Conservation (phyloP, 2,113 vertebrate species). For the Cyanoderma ruficeps region DNA sequence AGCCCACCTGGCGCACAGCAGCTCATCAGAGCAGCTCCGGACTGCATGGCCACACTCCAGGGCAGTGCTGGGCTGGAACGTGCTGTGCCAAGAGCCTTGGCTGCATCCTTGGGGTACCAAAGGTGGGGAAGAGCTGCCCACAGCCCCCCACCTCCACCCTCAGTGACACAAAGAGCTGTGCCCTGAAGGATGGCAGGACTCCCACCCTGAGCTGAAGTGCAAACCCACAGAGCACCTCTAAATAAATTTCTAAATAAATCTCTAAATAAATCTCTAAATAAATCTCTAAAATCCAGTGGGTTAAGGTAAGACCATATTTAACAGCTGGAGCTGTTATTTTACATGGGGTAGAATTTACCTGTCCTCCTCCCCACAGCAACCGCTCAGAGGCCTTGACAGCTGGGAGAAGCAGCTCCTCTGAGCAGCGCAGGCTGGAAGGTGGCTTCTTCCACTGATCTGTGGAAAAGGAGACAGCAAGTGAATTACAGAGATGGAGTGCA, state of each 20-base stretch:
- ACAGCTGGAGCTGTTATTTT: not conserved
- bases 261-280: not conserved
- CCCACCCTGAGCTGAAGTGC: fast-evolving
- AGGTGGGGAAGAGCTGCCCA: not conserved
- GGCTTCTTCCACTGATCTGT: not conserved
- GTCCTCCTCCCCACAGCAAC: not conserved
- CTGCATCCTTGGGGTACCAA: fast-evolving
- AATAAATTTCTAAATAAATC: not conserved
- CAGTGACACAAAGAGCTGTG: fast-evolving
- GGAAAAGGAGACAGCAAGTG: not conserved
- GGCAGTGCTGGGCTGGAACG: not conserved
- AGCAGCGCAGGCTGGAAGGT: fast-evolving
- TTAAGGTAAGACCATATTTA: not conserved
- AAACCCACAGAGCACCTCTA: not conserved
- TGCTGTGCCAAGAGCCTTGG: not conserved
- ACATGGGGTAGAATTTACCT: not conserved
- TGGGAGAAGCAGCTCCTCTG: not conserved
- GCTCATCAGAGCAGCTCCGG: not conserved
- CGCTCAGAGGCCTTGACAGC: not conserved
- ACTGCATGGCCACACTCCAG: fast-evolving
- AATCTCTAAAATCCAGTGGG: fast-evolving
- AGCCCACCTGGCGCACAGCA: fast-evolving
- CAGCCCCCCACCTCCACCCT: not conserved
- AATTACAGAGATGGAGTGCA: not conserved
- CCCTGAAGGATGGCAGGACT: not conserved